Evolutionary conservation across 2,113 vertebrate genomes (phyloP).

Genomic region (Gorsachius goisagi): DNA sequence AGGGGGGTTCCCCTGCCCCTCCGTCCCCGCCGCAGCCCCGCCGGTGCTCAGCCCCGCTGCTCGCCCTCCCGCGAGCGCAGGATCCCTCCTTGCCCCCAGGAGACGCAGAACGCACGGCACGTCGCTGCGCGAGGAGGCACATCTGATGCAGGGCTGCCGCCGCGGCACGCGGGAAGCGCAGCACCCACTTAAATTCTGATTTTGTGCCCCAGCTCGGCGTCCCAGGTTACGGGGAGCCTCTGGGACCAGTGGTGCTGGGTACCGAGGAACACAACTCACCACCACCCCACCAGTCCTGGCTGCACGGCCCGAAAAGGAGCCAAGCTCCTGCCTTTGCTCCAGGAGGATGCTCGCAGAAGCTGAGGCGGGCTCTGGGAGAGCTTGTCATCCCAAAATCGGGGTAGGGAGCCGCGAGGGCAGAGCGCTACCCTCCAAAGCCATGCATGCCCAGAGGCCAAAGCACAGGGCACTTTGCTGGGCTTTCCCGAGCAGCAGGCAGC

Average conservation of each 20-base stretch:
- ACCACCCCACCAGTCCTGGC: no score
- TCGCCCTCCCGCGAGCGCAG: not conserved
- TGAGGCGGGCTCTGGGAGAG: not conserved
- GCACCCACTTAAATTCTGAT: not conserved
- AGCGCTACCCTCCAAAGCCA: not conserved
- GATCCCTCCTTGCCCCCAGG: no score
- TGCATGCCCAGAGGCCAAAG: rapidly evolving
- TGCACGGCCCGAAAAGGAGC: no score
- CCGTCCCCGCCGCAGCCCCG: no score
- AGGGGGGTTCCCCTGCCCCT: not conserved
- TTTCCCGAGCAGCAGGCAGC: not conserved
- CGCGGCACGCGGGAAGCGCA: not conserved
- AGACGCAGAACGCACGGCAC: no score
- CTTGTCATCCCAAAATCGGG: rapidly evolving
- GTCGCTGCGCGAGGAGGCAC: no score
- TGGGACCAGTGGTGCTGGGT: no score
- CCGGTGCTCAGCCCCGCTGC: not conserved
- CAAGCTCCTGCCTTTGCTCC: not conserved
- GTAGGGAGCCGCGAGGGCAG: not conserved
- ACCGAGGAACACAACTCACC: no score
- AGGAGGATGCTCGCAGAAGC: not conserved
- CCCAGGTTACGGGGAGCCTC: not conserved
- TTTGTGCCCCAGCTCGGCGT: no score
- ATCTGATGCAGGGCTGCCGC: no score
- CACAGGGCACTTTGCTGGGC: rapidly evolving